A percentile compares a stretch with the other conserved stretches of the same genome.
phyloP scores from a whole-genome alignment of 2,888 invertebrate species.

The Leptopilina myrica region DNA sequence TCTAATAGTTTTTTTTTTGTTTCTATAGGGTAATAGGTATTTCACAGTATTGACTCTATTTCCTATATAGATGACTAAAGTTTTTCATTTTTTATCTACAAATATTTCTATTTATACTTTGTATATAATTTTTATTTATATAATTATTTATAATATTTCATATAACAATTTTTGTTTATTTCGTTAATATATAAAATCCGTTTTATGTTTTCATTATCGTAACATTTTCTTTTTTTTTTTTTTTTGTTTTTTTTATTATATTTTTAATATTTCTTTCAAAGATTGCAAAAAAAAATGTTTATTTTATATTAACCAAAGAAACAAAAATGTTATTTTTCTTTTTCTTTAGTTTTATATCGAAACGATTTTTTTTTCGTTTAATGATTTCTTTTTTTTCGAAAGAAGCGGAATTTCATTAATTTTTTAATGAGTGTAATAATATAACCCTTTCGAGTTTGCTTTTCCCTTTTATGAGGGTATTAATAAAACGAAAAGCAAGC shows the following conservation, averaged over 20 bases:
- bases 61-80: constrained; percentile 73
- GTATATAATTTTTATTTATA: constrained; percentile 48
- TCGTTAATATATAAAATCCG: constrained; percentile 23
- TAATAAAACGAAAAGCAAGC: neutral
- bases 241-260: constrained; percentile 18
- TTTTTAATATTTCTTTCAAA: constrained; percentile 40
- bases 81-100: constrained; percentile 70
- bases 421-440: neutral
- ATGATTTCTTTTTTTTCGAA: constrained; percentile 33
- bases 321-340: constrained; percentile 39
- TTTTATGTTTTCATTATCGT: too few relatives aligned
- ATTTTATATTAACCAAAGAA: constrained; percentile 41
- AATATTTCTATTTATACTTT: constrained; percentile 67
- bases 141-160: constrained; percentile 52
- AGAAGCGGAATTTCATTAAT: neutral
- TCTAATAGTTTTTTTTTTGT: constrained; percentile 57
- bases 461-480: neutral
- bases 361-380: constrained; percentile 39
- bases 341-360: constrained; percentile 34
- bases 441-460: constrained; percentile 26
- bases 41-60: constrained; percentile 75
- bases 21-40: constrained; percentile 70
- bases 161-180: constrained; percentile 53
- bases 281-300: constrained; percentile 28
- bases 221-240: neutral